Evolutionary conservation across 2,797 vertebrate genomes (phyloP).

Genomic region (Brotula barbata): DNA sequence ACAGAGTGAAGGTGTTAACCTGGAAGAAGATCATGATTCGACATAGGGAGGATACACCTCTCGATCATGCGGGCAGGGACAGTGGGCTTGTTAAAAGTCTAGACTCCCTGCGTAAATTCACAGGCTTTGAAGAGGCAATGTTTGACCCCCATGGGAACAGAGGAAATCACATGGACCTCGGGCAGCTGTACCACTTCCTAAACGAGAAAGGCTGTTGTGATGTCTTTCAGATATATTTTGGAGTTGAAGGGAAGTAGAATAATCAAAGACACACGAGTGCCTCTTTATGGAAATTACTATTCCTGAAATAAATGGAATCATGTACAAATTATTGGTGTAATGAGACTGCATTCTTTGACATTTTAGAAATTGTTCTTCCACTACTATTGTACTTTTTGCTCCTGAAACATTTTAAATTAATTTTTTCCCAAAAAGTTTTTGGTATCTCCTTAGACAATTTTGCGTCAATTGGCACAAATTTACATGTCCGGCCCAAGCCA

Average conservation of each 20-base stretch:
- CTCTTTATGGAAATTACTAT: conserved; percentile 6
- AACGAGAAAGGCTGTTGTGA: conserved; percentile 86
- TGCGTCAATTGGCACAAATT: too few relatives aligned
- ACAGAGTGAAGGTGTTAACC: conserved; percentile 89
- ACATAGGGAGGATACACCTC: conserved; percentile 89
- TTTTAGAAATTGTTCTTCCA: too few relatives aligned
- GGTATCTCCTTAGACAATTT: too few relatives aligned
- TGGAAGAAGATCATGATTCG: conserved; percentile 98
- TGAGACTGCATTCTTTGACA: conserved; percentile 8
- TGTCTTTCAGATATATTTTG: conserved; percentile 87
- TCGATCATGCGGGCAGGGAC: conserved; percentile 65
- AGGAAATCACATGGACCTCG: conserved; percentile 96
- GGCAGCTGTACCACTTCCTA: conserved; percentile 92
- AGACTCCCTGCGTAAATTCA: conserved; percentile 84
- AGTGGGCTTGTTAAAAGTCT: conserved; percentile 38
- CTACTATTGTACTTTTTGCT: too few relatives aligned
- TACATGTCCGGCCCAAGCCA: too few relatives aligned
- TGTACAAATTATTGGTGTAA: background rate
- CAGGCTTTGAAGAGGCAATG: conserved; percentile 88
- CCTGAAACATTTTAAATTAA: too few relatives aligned
- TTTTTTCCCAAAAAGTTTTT: too few relatives aligned
- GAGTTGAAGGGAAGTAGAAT: conserved; percentile 77
- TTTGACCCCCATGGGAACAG: conserved; percentile 88
- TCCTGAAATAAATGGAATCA: conserved; percentile 4
- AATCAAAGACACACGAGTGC: background rate